These are phyloP conservation scores for Trematocara stigmaticum DNA, from an alignment of 2,113 vertebrate genomes.

Conservation along the genomic window DNA sequence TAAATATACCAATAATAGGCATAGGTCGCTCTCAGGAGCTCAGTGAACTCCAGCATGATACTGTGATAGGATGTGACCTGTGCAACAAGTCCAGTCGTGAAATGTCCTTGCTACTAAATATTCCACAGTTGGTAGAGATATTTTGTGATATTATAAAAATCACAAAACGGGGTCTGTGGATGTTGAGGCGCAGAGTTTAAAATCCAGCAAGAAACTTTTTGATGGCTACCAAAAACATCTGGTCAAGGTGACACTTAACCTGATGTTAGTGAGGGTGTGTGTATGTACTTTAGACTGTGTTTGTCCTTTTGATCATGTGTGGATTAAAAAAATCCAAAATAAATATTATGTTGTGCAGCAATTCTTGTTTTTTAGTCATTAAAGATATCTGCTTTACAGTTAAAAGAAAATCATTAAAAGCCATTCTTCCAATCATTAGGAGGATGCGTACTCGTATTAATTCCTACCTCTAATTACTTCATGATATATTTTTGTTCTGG, in stretches of 20 bases:
- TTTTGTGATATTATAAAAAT: background rate
- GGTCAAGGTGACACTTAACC: background rate
- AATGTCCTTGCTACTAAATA: background rate
- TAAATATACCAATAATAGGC: background rate
- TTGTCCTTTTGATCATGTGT: background rate
- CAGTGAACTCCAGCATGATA: background rate
- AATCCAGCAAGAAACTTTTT: background rate
- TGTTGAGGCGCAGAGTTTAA: background rate
- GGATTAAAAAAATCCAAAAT: background rate
- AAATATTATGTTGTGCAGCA: background rate
- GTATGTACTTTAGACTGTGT: background rate
- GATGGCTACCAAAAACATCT: background rate
- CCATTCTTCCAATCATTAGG: background rate
- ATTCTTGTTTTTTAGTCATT: background rate
- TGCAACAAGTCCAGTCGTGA: background rate
- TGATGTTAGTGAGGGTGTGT: background rate
- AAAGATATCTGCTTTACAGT: background rate
- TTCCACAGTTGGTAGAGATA: background rate
- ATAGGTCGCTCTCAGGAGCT: background rate
- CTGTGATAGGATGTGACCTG: background rate
- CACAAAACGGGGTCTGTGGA: background rate
- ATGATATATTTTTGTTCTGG: background rate
- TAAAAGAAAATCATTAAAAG: background rate
- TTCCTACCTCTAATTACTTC: background rate
- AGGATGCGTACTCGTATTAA: background rate